Evolutionary conservation across 2,797 vertebrate species (phyloP).

Genomic region (Erpetoichthys calabaricus): DNA sequence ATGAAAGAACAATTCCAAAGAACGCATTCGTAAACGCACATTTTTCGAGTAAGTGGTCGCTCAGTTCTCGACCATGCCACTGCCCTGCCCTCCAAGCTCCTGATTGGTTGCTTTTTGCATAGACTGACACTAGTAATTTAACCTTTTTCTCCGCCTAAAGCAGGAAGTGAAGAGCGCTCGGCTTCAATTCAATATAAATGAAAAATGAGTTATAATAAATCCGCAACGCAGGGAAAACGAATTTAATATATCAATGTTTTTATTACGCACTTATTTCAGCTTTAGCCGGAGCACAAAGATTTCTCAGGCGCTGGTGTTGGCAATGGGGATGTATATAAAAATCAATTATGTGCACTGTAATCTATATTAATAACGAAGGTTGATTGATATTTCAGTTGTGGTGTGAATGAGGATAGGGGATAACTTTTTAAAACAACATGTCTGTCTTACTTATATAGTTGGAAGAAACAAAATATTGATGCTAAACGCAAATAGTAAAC

Average conservation of each 20-base stretch:
- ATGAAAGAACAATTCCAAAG: no score
- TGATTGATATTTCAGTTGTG: conserved; percentile 26
- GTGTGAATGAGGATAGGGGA: conserved; percentile 27
- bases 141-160: conserved; percentile 43
- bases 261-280: conserved; percentile 71
- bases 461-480: no score
- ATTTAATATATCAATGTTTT: conserved; percentile 69
- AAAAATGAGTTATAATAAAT: conserved; percentile 66
- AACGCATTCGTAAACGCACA: no score
- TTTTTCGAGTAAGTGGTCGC: no score
- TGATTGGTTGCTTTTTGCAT: conserved; percentile 10
- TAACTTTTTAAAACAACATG: conserved; percentile 20
- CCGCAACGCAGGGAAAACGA: conserved; percentile 56
- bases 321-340: conserved; percentile 62
- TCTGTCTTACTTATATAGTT: conserved; percentile 29
- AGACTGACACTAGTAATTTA: conserved; percentile 51
- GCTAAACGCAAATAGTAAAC: no score
- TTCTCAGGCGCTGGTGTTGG: conserved; percentile 55
- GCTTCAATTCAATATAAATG: conserved; percentile 65
- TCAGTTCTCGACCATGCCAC: no score
- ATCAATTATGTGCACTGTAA: conserved; percentile 61
- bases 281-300: conserved; percentile 62
- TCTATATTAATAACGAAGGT: conserved; percentile 56
- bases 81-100: no score
- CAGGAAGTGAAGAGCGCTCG: conserved; percentile 33